These are phyloP conservation scores for Teleogryllus oceanicus DNA, from an alignment of 2,888 invertebrate species.

Conservation along the genomic window DNA sequence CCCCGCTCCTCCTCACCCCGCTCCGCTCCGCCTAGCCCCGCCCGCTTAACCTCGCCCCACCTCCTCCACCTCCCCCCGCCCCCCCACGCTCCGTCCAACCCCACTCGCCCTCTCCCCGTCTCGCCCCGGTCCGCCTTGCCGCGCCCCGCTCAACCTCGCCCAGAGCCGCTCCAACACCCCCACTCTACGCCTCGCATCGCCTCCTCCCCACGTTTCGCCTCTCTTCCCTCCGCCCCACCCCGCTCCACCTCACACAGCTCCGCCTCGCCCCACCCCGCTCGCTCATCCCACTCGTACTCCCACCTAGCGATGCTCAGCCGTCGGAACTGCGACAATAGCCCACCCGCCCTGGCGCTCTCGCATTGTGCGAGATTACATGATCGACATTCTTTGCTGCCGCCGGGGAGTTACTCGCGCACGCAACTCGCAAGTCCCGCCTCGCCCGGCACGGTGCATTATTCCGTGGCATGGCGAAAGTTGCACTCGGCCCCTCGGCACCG, in stretches of 20 bases:
- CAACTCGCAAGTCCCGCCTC: neutral
- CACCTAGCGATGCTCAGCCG: neutral
- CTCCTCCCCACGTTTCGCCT: neutral
- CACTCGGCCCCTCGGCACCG: neutral
- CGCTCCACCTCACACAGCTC: neutral
- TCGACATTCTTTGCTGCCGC: neutral
- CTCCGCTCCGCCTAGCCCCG: no score
- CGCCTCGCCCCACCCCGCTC: neutral
- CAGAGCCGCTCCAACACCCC: no score
- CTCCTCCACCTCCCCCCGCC: no score
- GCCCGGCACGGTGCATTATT: neutral
- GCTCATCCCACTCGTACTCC: neutral
- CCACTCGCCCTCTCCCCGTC: no score
- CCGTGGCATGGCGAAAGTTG: neutral
- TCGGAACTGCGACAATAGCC: neutral
- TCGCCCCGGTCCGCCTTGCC: neutral
- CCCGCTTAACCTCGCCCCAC: no score
- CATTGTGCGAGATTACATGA: neutral
- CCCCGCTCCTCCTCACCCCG: no score
- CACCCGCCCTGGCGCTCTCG: neutral
- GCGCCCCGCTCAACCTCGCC: no score
- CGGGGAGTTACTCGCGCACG: neutral
- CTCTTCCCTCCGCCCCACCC: neutral
- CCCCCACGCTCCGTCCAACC: no score
- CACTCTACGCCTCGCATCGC: neutral